Percentiles rank a stretch among this genome's conserved stretches.
Conservation (phyloP, 1,140 invertebrate genomes). For the Hylaeus anthracinus region DNA sequence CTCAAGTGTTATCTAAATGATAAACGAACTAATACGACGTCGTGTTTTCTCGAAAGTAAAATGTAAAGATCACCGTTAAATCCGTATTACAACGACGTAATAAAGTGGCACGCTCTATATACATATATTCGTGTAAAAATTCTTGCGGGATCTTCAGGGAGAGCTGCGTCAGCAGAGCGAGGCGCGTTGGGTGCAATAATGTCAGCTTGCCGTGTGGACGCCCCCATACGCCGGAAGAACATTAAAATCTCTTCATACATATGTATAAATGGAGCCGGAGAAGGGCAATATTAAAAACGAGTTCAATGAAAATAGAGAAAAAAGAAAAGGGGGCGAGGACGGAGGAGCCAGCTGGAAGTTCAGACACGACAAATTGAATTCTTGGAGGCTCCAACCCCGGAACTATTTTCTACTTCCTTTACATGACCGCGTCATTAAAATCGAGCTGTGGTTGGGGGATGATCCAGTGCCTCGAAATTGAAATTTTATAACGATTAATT, state of each 20-base stretch:
- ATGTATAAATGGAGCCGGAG: slow-evolving; percentile 61
- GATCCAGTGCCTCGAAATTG: background rate
- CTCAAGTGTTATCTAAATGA: too few species aligned
- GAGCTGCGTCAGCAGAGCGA: slow-evolving; percentile 43
- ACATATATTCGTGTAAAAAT: slow-evolving; percentile 45
- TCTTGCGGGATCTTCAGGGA: slow-evolving; percentile 34
- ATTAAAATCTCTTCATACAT: slow-evolving; percentile 70
- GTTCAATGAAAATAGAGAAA: slow-evolving; percentile 55
- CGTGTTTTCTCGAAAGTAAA: background rate
- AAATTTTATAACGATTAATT: slow-evolving; percentile 1
- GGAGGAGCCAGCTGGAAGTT: slow-evolving; percentile 28
- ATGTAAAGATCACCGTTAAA: slow-evolving; percentile 23
- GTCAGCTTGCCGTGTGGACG: slow-evolving; percentile 50
- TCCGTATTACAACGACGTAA: slow-evolving; percentile 29
- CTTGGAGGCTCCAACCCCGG: background rate
- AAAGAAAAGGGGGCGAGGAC: slow-evolving; percentile 3
- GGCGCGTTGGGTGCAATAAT: slow-evolving; percentile 59
- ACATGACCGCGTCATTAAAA: slow-evolving; percentile 37
- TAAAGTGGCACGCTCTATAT: slow-evolving; percentile 16
- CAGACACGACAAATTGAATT: slow-evolving; percentile 47
- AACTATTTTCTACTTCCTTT: slow-evolving; percentile 37
- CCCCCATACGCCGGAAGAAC: slow-evolving; percentile 57
- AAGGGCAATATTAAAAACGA: slow-evolving; percentile 66
- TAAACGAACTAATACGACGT: too few species aligned
- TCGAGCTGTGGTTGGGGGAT: slow-evolving; percentile 7